Percentiles rank a stretch among this genome's conserved stretches.
Evolutionary conservation across 2,888 invertebrate species (phyloP).

Genomic region (Tetanocera ferruginea): DNA sequence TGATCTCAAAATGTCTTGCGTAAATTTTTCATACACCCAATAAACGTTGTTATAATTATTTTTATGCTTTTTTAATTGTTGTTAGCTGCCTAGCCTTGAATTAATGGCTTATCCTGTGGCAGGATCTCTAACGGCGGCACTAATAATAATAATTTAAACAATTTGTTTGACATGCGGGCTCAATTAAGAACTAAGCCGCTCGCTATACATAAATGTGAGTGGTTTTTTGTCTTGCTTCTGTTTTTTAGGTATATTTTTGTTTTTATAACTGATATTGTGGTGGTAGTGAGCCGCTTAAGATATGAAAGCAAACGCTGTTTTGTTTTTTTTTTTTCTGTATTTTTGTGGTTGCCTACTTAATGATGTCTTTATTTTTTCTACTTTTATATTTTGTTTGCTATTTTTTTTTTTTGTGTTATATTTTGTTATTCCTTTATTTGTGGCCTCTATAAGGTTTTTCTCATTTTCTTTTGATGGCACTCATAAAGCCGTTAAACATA

Average conservation of each 20-base stretch:
- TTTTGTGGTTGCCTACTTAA: not conserved
- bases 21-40: no score
- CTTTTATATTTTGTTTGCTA: no score
- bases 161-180: slow-evolving; percentile 15
- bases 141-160: slow-evolving; percentile 9
- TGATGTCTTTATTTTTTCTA: not conserved
- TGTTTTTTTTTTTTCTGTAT: no score
- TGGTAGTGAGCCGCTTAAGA: not conserved
- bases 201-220: no score
- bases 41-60: no score
- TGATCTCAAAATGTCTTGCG: no score
- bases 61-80: no score
- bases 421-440: not conserved
- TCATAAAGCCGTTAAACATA: slow-evolving; percentile 4
- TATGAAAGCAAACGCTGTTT: no score
- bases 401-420: not conserved
- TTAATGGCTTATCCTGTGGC: not conserved
- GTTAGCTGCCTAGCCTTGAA: not conserved
- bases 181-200: no score
- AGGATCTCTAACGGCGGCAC: not conserved
- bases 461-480: not conserved
- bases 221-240: not conserved
- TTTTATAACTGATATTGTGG: not conserved
- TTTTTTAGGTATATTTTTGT: not conserved
- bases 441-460: not conserved